Base-by-base conservation (phyloP, 30 jellyfish, hydroid and myxozoan species). In the Turritopsis dohrnii region DNA sequence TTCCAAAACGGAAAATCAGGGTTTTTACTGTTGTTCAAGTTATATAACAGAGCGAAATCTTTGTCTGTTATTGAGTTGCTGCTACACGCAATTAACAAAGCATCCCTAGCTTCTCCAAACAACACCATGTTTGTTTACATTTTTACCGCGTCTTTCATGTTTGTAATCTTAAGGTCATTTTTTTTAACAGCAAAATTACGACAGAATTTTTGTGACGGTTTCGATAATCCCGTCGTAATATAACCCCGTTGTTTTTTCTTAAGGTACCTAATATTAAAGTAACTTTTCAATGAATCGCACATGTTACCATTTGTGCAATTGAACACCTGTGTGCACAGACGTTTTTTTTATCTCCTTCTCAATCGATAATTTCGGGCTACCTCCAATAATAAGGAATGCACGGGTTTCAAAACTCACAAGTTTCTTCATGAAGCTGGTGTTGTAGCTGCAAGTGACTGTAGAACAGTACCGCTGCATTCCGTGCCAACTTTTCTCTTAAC, bases 1-100 rank as follows among this genome's bases (percentile, higher is more conserved):
- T 28, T 60, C 90, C 90, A 72, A 65, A 69, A 84, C 52, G 90
- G 90, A 31, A 71, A 71, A 71, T 83, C 65, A 1, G 52, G 60
- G 74, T 81, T 81, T 81, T 41, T 66, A 27, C 84, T 71, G 16
- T 28, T 79, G 9, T 72, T 83, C 5, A 53, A 80, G 52, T 18
- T 72, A 29, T 83, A 71, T 9, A 27, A 22, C 18, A 25, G 65
- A 54, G 54, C 23, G 9, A 83, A 31, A 17, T 53, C 84, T 28
- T 66, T 83, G 17, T 65, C 89, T 69, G 77, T 1, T n/a, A 69
- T 69, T 69, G 19, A 69, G 8, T 69, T 1, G 0, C 30, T 1
- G 77, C 77, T 69, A 69, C 19, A 69, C 0, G 77, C 16, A 1
- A 69, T 0, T 27, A 69, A 69, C 0, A 19, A 1, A 7, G 77